These are phyloP conservation scores for Caenorhabditis sulstoni DNA, from an alignment of 2,888 invertebrate genomes.

Conservation along the genomic window DNA sequence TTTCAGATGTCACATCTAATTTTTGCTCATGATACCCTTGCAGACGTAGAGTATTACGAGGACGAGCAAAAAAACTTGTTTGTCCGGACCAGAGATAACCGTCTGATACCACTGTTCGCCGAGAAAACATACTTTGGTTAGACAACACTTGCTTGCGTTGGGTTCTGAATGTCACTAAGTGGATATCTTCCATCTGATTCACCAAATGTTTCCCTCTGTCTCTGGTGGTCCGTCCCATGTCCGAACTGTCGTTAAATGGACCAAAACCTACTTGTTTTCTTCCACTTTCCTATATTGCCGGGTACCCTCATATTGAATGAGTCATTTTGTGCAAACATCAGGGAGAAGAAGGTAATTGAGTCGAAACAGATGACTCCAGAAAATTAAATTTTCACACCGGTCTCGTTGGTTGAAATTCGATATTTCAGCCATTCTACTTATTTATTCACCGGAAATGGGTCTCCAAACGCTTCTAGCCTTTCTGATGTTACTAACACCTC, in stretches of 20 bases:
- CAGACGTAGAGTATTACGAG: constrained; percentile 38
- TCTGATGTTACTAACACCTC: constrained; percentile 28
- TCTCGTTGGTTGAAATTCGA: constrained; percentile 24
- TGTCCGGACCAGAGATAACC: constrained; percentile 27
- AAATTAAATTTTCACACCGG: constrained; percentile 48
- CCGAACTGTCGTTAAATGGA: constrained; percentile 16
- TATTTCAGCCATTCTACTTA: constrained; percentile 27
- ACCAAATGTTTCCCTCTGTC: background rate
- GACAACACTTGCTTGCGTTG: background rate
- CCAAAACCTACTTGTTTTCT: constrained; percentile 8
- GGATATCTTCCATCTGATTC: background rate
- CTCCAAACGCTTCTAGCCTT: constrained; percentile 34
- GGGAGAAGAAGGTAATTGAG: constrained; percentile 38
- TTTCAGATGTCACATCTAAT: background rate
- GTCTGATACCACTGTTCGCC: constrained; percentile 25
- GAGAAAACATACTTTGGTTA: constrained; percentile 37
- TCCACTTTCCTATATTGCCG: constrained; percentile 10
- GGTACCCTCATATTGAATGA: constrained; percentile 21
- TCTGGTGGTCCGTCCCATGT: constrained; percentile 8
- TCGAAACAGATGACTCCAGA: constrained; percentile 55
- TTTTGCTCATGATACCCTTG: background rate
- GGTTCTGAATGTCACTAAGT: background rate
- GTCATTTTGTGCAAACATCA: constrained; percentile 52
- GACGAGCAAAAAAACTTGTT: constrained; percentile 6
- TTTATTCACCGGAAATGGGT: constrained; percentile 51